phyloP scores from a whole-genome alignment of 1,140 invertebrate genomes.

The Harpegnathos saltator region DNA sequence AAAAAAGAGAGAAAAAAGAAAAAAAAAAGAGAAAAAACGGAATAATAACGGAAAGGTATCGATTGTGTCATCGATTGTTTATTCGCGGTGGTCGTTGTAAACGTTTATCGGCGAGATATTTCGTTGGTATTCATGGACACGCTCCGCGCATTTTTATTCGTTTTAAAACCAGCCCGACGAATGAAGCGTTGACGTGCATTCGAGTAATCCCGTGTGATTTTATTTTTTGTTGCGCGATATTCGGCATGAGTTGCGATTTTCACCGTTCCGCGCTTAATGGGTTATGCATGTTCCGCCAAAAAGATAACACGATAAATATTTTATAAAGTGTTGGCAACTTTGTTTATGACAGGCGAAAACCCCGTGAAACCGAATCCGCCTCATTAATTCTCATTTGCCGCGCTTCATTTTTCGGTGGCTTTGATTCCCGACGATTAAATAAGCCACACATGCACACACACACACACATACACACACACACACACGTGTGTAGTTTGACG shows the following conservation, averaged over 20 bases:
- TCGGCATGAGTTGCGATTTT: constrained; percentile 52
- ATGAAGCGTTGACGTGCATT: constrained; percentile 53
- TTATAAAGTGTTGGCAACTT: background rate
- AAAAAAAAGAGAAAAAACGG: background rate
- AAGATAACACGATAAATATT: constrained; percentile 24
- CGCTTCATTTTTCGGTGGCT: background rate
- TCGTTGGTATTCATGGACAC: constrained; percentile 56
- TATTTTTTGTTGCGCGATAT: constrained; percentile 53
- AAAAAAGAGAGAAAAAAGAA: background rate
- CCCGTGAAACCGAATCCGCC: background rate
- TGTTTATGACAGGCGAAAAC: background rate
- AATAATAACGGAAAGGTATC: background rate
- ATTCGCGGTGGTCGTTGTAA: constrained; percentile 25
- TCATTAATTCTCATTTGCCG: constrained; percentile 10
- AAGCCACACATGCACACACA: too few relatives aligned
- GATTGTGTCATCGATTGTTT: constrained; percentile 47
- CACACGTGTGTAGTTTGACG: too few relatives aligned
- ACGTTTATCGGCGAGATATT: constrained; percentile 35
- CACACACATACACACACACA: too few relatives aligned
- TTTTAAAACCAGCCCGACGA: constrained; percentile 49
- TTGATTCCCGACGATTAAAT: too few relatives aligned
- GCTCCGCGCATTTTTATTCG: constrained; percentile 50
- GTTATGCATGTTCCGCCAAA: constrained; percentile 4
- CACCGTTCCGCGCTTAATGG: constrained; percentile 35
- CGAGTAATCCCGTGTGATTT: constrained; percentile 50